phyloP scores from a whole-genome alignment of 2,888 invertebrate species.

The Esperia sulphurella region DNA sequence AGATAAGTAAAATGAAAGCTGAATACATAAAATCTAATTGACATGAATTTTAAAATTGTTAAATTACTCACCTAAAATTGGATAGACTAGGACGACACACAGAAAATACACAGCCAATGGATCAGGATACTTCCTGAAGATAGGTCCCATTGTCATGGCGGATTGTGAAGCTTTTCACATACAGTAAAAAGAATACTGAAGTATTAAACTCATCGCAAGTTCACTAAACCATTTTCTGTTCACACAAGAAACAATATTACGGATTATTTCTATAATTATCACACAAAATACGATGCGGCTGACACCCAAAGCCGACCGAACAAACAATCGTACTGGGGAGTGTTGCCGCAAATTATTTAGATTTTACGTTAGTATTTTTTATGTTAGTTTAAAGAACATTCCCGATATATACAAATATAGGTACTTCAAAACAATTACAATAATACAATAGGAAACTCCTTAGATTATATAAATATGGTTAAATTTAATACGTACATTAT shows the following conservation, averaged over 20 bases:
- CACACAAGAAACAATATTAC: constrained; percentile 48
- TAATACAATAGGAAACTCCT: too few relatives aligned
- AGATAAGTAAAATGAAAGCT: too few relatives aligned
- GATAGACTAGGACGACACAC: constrained; percentile 61
- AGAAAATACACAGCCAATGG: constrained; percentile 66
- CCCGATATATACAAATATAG: too few relatives aligned
- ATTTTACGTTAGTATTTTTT: too few relatives aligned
- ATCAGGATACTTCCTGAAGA: constrained; percentile 58
- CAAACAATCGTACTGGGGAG: constrained; percentile 29
- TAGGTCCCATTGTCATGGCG: constrained; percentile 73
- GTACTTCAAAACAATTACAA: too few relatives aligned
- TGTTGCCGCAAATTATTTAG: background rate
- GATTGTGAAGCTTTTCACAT: constrained; percentile 60
- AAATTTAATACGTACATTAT: too few relatives aligned
- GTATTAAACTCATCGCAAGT: constrained; percentile 55
- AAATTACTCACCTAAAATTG: constrained; percentile 62
- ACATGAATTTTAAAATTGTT: background rate
- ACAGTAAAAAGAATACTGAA: constrained; percentile 44
- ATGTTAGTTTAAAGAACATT: too few relatives aligned
- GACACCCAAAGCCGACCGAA: constrained; percentile 79
- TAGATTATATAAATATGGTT: too few relatives aligned
- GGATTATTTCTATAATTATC: constrained; percentile 58
- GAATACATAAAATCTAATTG: background rate
- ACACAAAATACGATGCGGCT: constrained; percentile 67
- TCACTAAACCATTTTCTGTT: constrained; percentile 61